Evolutionary conservation across 2,888 invertebrate species (phyloP), one percentile per base, ranked within the genome.

Genomic region (Saturnia pavonia): DNA sequence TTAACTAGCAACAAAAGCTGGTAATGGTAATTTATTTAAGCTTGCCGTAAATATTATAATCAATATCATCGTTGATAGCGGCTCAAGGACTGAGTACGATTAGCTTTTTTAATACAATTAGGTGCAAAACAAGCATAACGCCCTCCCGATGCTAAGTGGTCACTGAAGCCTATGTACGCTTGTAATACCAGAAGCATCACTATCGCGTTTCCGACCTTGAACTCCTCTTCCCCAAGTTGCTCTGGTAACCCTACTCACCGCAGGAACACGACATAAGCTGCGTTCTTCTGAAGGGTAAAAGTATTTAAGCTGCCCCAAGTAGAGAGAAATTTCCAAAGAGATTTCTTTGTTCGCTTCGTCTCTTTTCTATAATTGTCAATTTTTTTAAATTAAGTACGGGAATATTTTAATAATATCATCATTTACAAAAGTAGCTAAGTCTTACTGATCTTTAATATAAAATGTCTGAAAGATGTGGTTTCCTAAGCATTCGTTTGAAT

Each of bases 401-500:
- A 54, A 54, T 7, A 22, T 54, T n/a, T 48, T 8, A 54, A 54
- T 22, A 22, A 22, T 22, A 54, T 1, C 54, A 11, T n/a, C 22
- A 22, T 54, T 54, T 54, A 54, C 9, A 22, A 2, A 22, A 22
- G 22, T 9, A 22, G 22, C 16, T 16, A 48, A n/a, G 16, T 51
- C n/a, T 54, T 22, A 54, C 11, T 54, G 54, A n/a, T 54, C 22
- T 22, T 8, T 48, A 48, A 48, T 16, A 48, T 19, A 48, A 54
- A n/a, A 54, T 7, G 54, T 54, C 11, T 22, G n/a, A 54, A 11
- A 54, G 22, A 22, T 51, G 34, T 48, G 68, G 60, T 63, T 65
- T 65, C 48, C 42, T 34, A 68, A 42, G 79, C 78, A 79, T 82
- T 82, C 77, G 73, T 72, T 60, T 72, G 68, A 74, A 74, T 78